phyloP scores from a whole-genome alignment of 2,113 vertebrate species.

The Hipposideros armiger region DNA sequence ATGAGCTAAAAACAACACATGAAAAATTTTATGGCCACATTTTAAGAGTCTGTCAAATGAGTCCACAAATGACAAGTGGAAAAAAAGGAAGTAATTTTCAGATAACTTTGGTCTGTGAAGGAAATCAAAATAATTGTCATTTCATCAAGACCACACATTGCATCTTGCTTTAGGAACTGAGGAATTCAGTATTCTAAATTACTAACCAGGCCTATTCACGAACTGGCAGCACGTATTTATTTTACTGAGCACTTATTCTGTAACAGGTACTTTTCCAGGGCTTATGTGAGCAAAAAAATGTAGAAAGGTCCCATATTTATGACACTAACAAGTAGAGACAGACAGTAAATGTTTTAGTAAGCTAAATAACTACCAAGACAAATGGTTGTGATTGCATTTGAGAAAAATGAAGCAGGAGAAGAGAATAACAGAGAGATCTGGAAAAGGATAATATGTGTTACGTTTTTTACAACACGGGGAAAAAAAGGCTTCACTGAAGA shows the following conservation, averaged over 20 bases:
- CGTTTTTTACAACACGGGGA: background rate
- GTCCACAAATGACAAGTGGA: background rate
- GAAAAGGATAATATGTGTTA: background rate
- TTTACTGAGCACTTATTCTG: background rate
- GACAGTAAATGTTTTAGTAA: background rate
- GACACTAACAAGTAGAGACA: background rate
- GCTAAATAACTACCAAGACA: background rate
- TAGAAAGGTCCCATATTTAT: background rate
- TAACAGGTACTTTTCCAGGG: background rate
- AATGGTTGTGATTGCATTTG: background rate
- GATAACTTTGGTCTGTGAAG: background rate
- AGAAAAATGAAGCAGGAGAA: background rate
- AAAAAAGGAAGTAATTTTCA: background rate
- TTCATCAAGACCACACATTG: background rate
- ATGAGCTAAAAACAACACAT: background rate
- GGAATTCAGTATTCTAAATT: background rate
- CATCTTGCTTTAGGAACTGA: background rate
- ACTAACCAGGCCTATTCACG: background rate
- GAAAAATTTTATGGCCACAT: background rate
- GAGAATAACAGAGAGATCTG: background rate
- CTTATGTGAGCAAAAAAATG: no score
- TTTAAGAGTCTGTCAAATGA: constrained; percentile 38
- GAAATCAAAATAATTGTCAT: background rate
- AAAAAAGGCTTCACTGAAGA: background rate
- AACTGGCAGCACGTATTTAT: background rate